Evolutionary conservation across 1,140 invertebrate genomes (phyloP), one percentile per base, ranked within the genome.

Genomic region (Dermatophagoides farinae): DNA sequence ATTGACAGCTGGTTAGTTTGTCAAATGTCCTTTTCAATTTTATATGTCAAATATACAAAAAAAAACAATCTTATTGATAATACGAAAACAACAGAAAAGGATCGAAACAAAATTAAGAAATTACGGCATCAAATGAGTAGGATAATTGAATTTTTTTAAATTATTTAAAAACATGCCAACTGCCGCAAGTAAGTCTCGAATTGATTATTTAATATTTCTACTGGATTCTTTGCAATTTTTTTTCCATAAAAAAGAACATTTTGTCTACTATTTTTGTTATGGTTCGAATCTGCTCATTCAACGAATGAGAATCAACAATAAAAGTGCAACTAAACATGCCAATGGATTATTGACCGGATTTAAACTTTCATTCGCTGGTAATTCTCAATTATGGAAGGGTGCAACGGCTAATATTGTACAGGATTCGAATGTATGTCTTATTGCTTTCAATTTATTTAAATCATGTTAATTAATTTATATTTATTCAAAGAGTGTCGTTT

Each of bases 381-480:
- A 49, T 16, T 57, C 61, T n/a, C 50, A 41, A 6, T 25, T 53
- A 10, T 62, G 61, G 61, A 53, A 58, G 31, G 61, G 61, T 50
- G 37, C 44, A 23, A 52, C 61, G n/a, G 61, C 61, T 20, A 59
- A 62, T 53, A 59, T 62, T 23, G 46, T 62, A n/a, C 54, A 44
- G 5, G n/a, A 49, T n/a, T 12, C 37, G 12, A 25, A 58, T 18
- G 61, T 57, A 57, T 37, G 14, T 41, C 2, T 57, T 57, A 31
- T 31, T 31, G 8, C 8, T 31, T 31, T 31, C 43, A 44, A 44
- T 22, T 54, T 4, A 46, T 43, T 59, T 5, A 31, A 31, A 59
- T 46, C 18, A 52, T 22, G 38, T 25, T 57, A 40, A 40, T 39
- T 25, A 59, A 41, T 57, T 58, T 6, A 16, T 37, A 18, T 58